Base-by-base conservation (phyloP, 2,113 vertebrate genomes). In the Symphodus melops region DNA sequence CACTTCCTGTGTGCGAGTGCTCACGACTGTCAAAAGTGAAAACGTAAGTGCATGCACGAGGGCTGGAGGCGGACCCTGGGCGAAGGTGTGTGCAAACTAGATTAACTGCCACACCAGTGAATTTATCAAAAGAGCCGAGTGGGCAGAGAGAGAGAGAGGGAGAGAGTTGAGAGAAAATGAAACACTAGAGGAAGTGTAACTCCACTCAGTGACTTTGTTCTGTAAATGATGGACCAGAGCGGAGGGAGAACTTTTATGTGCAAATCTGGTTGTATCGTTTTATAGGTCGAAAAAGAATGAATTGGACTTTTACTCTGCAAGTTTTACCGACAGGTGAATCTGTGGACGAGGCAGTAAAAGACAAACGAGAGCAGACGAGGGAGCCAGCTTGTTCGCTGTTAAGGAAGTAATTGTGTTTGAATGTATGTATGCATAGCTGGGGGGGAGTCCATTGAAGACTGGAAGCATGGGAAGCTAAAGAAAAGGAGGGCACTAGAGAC, bases 1-100 rank as follows among this genome's bases (percentile, higher is more conserved):
- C 82, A 90, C 92, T 94, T 94, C 92, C 94, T 93, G 86, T 88
- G 72, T 86, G 85, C 51, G 85, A 88, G 81, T 81, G 66, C 55
- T 89, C 79, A 68, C n/a, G n/a, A n/a, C 87, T 81, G 89, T 92
- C 91, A 92, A 94, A 25, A 94, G 72, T 88, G 91, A 94, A 92
- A 94, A 88, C 60, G 83, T 77, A 86, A 88, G 76, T 84, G 87
- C 82, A 81, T 55, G 72, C 82, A 86, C 80, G 84, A 87, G 82
- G 81, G 83, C 68, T 72, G 83, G 87, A 81, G 90, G 94, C 87
- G 69, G 92, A 72, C 19, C 86, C 62, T n/a, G 55, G 8, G 14
- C 9, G 16, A 64, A 88, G 79, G 86, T 73, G 77, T 66, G 88
- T 54, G 58, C 66, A 69, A 65, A 73, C 79, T 61, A 86, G 79